Evolutionary conservation across 2,888 invertebrate species (phyloP).

Genomic region (Meteorus colon): DNA sequence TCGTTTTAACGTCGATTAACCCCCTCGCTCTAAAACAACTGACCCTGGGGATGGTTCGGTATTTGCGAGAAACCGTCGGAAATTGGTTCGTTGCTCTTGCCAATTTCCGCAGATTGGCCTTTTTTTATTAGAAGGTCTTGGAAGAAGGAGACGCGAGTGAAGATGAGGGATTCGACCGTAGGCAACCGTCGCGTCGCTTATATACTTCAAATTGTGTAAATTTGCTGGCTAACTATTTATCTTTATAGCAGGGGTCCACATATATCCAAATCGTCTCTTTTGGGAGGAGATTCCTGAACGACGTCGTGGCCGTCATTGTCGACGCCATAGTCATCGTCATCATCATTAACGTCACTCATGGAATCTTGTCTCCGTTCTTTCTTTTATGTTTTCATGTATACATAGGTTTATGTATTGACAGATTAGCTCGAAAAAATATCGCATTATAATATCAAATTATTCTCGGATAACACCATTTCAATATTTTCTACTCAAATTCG

Average conservation of each 20-base stretch:
- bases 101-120: slow-evolving; percentile 68
- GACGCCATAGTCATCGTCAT: slow-evolving; percentile 4
- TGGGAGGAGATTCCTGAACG: slow-evolving; percentile 60
- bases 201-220: slow-evolving; percentile 69
- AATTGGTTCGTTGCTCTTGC: slow-evolving; percentile 70
- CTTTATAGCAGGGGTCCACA: slow-evolving; percentile 64
- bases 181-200: slow-evolving; percentile 53
- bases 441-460: slow-evolving; percentile 22
- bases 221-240: slow-evolving; percentile 71
- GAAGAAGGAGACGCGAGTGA: slow-evolving; percentile 4
- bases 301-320: slow-evolving; percentile 53
- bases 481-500: neutral
- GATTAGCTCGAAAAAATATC: slow-evolving; percentile 18
- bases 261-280: slow-evolving; percentile 49
- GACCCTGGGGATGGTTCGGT: slow-evolving; percentile 64
- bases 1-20: slow-evolving; percentile 72
- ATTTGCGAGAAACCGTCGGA: slow-evolving; percentile 64
- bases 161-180: slow-evolving; percentile 38
- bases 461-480: neutral
- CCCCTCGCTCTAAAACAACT: slow-evolving; percentile 61
- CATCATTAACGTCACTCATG: neutral
- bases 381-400: neutral
- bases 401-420: neutral
- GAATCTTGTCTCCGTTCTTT: neutral
- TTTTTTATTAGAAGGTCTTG: slow-evolving; percentile 43